A percentile compares a stretch with the other conserved stretches of the same genome.
Evolutionary conservation across 2,113 vertebrate species (phyloP).

Genomic region (Serilophus lunatus): DNA sequence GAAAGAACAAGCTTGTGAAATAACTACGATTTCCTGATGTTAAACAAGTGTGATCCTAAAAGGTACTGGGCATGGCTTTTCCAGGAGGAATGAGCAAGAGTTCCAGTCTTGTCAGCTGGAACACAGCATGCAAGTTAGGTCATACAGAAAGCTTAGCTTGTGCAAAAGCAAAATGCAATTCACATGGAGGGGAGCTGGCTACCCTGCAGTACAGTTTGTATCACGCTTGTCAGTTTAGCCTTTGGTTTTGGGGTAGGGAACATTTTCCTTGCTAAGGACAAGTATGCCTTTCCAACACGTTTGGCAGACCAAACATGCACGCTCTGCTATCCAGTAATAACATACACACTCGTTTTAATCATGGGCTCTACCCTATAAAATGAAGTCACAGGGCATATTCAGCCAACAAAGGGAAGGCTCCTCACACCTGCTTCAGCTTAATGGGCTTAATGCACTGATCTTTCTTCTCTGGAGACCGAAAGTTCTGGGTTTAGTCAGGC

Average conservation of each 20-base stretch:
- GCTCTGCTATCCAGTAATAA: background rate
- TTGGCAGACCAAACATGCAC: background rate
- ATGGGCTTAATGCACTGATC: background rate
- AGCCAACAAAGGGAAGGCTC: background rate
- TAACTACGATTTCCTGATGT: background rate
- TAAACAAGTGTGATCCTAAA: background rate
- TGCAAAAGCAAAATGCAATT: background rate
- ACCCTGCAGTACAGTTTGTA: background rate
- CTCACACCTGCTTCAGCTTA: slow-evolving; percentile 1
- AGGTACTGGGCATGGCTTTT: background rate
- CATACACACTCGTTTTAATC: background rate
- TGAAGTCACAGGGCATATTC: background rate
- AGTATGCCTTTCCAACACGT: background rate
- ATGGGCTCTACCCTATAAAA: background rate
- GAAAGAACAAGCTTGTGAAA: background rate
- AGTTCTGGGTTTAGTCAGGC: slow-evolving; percentile 23
- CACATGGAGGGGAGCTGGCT: background rate
- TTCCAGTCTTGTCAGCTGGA: background rate
- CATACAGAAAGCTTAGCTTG: background rate
- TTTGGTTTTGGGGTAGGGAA: background rate
- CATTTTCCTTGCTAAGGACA: background rate
- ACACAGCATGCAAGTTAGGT: background rate
- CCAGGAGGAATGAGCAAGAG: background rate
- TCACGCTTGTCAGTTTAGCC: background rate
- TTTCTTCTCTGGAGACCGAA: slow-evolving; percentile 10